These are phyloP conservation scores for Ethmia dodecea DNA, from an alignment of 2,888 invertebrate genomes.

Conservation along the genomic window DNA sequence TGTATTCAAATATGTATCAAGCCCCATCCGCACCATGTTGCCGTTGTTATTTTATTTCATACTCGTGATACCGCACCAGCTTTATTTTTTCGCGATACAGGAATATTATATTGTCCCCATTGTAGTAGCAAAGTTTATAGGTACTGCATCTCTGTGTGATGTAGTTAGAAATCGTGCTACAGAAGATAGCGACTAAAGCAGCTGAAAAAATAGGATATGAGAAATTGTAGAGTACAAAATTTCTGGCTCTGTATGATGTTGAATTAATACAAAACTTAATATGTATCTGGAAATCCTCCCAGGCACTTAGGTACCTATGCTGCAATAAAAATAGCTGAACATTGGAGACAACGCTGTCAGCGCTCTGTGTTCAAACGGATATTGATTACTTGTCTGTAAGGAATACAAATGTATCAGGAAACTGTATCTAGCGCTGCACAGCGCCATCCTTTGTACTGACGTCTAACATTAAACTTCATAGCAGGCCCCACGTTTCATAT, in stretches of 20 bases:
- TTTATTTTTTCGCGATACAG: slow-evolving; percentile 60
- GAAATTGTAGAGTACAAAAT: too few relatives aligned
- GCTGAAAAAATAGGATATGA: too few relatives aligned
- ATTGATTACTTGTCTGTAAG: slow-evolving; percentile 73
- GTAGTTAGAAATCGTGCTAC: too few relatives aligned
- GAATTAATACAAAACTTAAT: too few relatives aligned
- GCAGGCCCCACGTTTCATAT: slow-evolving; percentile 32
- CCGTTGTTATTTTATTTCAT: slow-evolving; percentile 72
- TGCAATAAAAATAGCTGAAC: slow-evolving; percentile 43
- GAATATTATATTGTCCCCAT: slow-evolving; percentile 45
- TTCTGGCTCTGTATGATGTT: too few relatives aligned
- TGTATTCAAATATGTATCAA: slow-evolving; percentile 77
- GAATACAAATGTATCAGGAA: slow-evolving; percentile 73
- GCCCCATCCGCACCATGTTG: slow-evolving; percentile 68
- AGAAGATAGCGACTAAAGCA: too few relatives aligned
- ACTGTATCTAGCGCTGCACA: slow-evolving; percentile 47
- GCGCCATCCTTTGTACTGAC: slow-evolving; percentile 60
- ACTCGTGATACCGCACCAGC: slow-evolving; percentile 64
- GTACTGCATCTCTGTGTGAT: too few relatives aligned
- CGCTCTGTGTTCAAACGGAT: slow-evolving; percentile 55
- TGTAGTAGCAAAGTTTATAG: too few relatives aligned
- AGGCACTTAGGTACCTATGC: slow-evolving; percentile 21
- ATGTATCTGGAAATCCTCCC: too few relatives aligned
- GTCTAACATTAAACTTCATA: slow-evolving; percentile 65
- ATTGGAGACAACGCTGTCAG: slow-evolving; percentile 48